These are phyloP conservation scores for Pteropus rufus DNA, from an alignment of 2,797 vertebrate genomes.

Conservation along the genomic window DNA sequence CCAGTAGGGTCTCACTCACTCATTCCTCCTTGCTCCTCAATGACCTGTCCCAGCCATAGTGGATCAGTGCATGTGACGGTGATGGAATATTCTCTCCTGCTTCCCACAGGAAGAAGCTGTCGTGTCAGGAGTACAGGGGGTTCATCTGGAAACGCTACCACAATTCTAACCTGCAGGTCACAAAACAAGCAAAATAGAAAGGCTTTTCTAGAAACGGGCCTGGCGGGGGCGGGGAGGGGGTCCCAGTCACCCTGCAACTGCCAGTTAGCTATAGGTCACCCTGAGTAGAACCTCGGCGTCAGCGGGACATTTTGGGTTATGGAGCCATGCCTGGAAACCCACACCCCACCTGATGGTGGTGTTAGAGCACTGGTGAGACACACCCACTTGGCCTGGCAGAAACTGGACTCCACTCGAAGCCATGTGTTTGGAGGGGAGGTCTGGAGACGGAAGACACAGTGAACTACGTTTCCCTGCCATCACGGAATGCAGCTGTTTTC, in stretches of 20 bases:
- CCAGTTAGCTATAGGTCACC: background rate
- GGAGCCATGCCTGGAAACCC: background rate
- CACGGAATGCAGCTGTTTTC: background rate
- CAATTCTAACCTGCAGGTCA: background rate
- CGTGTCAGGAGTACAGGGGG: background rate
- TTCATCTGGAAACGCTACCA: background rate
- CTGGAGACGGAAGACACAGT: background rate
- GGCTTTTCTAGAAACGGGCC: background rate
- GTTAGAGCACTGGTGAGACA: too few relatives aligned
- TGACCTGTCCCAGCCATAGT: background rate
- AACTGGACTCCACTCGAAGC: background rate
- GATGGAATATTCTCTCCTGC: too few relatives aligned
- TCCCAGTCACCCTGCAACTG: background rate
- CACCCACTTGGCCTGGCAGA: background rate
- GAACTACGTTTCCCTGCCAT: background rate
- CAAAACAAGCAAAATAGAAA: background rate
- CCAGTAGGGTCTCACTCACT: background rate
- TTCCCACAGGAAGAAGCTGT: background rate
- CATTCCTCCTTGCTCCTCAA: background rate
- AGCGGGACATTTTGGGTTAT: background rate
- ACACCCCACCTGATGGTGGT: rapidly evolving
- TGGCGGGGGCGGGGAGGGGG: background rate
- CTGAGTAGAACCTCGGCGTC: background rate
- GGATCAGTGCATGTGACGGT: rapidly evolving
- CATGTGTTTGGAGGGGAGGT: background rate